These are phyloP conservation scores for Forbesichthys papilliferus DNA, from an alignment of 2,113 vertebrate genomes.

Conservation along the genomic window DNA sequence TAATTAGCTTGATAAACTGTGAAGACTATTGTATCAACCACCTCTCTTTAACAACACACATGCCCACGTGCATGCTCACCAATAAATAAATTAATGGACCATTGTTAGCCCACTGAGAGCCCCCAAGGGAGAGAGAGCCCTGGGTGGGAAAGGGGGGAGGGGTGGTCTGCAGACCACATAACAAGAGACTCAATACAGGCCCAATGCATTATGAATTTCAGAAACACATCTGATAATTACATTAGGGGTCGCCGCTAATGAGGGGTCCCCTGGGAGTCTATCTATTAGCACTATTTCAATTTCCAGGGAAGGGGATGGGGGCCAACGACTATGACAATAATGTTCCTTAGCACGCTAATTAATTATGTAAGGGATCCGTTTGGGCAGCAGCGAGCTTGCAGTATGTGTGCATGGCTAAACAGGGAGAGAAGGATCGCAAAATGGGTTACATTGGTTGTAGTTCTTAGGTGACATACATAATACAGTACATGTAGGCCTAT, in stretches of 20 bases:
- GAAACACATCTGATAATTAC: constrained; percentile 82
- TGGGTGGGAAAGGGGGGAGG: constrained; percentile 23
- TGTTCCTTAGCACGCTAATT: constrained; percentile 73
- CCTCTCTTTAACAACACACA: constrained; percentile 25
- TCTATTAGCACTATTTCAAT: constrained; percentile 79
- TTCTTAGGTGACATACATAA: no score
- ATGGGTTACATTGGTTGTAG: not conserved
- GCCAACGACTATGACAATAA: constrained; percentile 55
- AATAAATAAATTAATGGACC: constrained; percentile 50
- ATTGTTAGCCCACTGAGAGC: constrained; percentile 52
- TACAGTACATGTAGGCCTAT: no score
- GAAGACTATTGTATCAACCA: constrained; percentile 5
- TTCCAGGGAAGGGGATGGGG: constrained; percentile 41
- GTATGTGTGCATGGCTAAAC: not conserved
- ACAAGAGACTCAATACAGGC: constrained; percentile 57
- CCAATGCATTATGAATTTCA: constrained; percentile 77
- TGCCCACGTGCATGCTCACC: constrained; percentile 26
- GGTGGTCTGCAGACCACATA: constrained; percentile 38
- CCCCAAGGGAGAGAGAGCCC: constrained; percentile 54
- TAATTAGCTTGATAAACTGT: not conserved
- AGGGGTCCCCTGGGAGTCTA: constrained; percentile 68
- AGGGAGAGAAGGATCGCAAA: no score
- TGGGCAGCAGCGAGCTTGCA: not conserved
- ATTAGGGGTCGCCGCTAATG: constrained; percentile 74
- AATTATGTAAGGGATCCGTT: constrained; percentile 69